A percentile compares a stretch with the other conserved stretches of the same genome.
Conservation (phyloP, 2,113 vertebrate genomes). For the Puffinus mauretanicus region DNA sequence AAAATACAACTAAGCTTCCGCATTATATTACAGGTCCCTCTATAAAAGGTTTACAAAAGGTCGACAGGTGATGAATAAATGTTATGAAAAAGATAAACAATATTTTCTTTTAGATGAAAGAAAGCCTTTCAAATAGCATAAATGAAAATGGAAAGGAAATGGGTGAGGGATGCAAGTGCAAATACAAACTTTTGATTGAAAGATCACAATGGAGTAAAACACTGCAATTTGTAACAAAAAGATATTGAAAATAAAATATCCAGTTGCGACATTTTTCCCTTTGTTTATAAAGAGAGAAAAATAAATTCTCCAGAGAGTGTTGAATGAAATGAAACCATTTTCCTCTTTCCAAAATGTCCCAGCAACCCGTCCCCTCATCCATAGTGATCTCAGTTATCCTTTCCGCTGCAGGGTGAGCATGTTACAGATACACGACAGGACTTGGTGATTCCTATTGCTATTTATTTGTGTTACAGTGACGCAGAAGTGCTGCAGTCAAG, state of each 20-base stretch:
- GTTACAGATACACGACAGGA: not conserved
- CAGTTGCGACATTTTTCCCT: accelerated
- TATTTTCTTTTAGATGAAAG: not conserved
- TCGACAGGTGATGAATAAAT: not conserved
- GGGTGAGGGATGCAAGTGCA: not conserved
- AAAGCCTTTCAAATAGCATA: not conserved
- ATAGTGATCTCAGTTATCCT: accelerated
- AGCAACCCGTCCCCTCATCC: accelerated
- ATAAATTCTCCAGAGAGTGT: not conserved
- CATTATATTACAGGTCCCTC: not conserved
- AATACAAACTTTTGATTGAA: not conserved
- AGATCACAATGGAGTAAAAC: not conserved
- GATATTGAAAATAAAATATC: accelerated
- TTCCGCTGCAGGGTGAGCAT: not conserved
- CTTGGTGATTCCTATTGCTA: accelerated
- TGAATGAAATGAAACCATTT: not conserved
- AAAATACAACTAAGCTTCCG: not conserved
- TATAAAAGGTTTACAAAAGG: not conserved
- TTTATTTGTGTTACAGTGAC: not conserved
- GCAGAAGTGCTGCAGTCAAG: not conserved
- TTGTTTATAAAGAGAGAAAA: not conserved
- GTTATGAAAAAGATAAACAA: not conserved
- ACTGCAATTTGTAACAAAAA: not conserved
- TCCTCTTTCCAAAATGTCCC: not conserved
- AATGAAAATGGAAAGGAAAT: not conserved